Evolutionary conservation across 2,797 vertebrate genomes (phyloP).

Genomic region (Coendou prehensilis): DNA sequence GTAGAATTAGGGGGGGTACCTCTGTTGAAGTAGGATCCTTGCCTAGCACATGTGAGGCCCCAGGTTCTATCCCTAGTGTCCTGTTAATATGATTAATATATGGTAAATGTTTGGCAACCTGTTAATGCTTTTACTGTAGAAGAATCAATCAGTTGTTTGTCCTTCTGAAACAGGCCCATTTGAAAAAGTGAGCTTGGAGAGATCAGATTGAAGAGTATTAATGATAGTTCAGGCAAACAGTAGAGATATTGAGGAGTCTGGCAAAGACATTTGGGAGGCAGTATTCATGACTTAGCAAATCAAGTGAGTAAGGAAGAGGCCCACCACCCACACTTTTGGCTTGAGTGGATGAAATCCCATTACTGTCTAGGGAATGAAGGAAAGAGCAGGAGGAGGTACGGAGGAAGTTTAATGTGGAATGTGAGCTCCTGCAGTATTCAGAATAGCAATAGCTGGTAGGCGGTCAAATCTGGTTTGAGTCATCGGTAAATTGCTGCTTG

Average conservation of each 20-base stretch:
- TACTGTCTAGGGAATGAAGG: background rate
- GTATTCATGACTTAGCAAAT: background rate
- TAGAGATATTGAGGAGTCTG: background rate
- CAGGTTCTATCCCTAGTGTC: background rate
- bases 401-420: background rate
- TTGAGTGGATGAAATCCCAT: background rate
- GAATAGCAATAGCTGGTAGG: background rate
- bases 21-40: background rate
- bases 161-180: background rate
- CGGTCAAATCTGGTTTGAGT: conserved; percentile 1
- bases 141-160: background rate
- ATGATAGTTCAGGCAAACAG: background rate
- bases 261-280: background rate
- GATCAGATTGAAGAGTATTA: background rate
- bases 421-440: background rate
- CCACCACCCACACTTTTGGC: background rate
- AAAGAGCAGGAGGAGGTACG: background rate
- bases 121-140: background rate
- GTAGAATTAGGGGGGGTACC: background rate
- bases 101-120: background rate
- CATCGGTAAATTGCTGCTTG: conserved; percentile 22
- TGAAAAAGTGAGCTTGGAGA: background rate
- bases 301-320: background rate
- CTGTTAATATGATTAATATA: background rate
- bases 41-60: too few species aligned